phyloP scores from a whole-genome alignment of 2,113 vertebrate species.

The Chaetorhynchus papuensis region DNA sequence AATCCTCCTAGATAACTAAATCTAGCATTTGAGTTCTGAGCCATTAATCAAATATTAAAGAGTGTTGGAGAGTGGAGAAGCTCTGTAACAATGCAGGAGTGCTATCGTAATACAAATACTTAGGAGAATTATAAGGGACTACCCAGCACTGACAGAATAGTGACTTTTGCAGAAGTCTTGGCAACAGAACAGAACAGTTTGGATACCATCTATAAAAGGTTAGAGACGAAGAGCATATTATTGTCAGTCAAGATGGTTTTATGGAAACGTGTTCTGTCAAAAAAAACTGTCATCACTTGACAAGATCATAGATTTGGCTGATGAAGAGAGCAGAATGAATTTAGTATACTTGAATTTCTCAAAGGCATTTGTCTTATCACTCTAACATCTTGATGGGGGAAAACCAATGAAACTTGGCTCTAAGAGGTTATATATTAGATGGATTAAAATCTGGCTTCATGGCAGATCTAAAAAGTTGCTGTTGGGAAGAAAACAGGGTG shows the following conservation, averaged over 20 bases:
- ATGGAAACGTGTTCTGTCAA: constrained; percentile 32
- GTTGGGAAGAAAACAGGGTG: background rate
- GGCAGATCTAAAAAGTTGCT: background rate
- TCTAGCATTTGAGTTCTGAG: background rate
- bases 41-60: background rate
- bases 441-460: background rate
- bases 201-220: constrained; percentile 4
- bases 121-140: background rate
- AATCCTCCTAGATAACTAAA: background rate
- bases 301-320: constrained; percentile 18
- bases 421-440: constrained; percentile 10
- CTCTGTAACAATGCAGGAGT: background rate
- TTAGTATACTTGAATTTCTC: background rate
- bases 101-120: background rate
- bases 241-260: constrained; percentile 19
- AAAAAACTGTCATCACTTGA: constrained; percentile 49
- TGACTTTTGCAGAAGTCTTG: background rate
- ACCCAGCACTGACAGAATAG: background rate
- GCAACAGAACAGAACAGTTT: constrained; percentile 13
- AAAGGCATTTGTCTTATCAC: constrained; percentile 23
- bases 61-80: background rate
- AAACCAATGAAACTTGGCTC: constrained; percentile 13
- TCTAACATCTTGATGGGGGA: constrained; percentile 19
- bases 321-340: constrained; percentile 20
- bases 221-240: constrained; percentile 19